These are phyloP conservation scores for Cecropterus lyciades DNA, from an alignment of 1,140 invertebrate genomes.

Conservation along the genomic window DNA sequence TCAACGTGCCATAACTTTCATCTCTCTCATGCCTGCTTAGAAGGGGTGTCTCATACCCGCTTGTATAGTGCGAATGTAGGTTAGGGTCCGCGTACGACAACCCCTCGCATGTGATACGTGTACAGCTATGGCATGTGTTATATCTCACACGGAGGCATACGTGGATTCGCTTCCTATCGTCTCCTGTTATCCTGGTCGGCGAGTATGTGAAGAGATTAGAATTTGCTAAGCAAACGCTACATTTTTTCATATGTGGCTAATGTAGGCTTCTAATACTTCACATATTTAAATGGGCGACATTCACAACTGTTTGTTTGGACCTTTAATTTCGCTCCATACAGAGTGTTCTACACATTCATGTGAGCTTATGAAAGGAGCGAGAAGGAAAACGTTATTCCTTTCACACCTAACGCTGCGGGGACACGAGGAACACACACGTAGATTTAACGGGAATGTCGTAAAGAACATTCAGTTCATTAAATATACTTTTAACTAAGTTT, in stretches of 20 bases:
- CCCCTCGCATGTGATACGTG: slow-evolving; percentile 72
- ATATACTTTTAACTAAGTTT: too few relatives aligned
- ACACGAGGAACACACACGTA: slow-evolving; percentile 12
- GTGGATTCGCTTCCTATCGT: slow-evolving; percentile 60
- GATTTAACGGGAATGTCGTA: slow-evolving; percentile 2
- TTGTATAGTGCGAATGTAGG: slow-evolving; percentile 57
- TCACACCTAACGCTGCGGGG: slow-evolving; percentile 1
- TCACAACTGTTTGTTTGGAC: neutral
- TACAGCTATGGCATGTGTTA: slow-evolving; percentile 68
- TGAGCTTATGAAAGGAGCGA: slow-evolving; percentile 35
- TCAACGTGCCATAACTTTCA: slow-evolving; percentile 19
- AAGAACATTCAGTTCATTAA: neutral
- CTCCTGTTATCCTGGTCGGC: slow-evolving; percentile 68
- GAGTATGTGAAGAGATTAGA: slow-evolving; percentile 84
- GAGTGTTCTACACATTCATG: neutral
- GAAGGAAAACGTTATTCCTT: slow-evolving; percentile 28
- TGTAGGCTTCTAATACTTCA: slow-evolving; percentile 45
- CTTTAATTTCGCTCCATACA: neutral
- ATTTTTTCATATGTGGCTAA: slow-evolving; percentile 56
- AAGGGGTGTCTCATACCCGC: slow-evolving; percentile 49
- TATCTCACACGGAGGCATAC: slow-evolving; percentile 69
- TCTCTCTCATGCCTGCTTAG: slow-evolving; percentile 68
- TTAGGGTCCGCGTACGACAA: slow-evolving; percentile 63
- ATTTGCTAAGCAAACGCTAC: slow-evolving; percentile 82
- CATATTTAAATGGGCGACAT: slow-evolving; percentile 5